Evolutionary conservation across 2,888 invertebrate species (phyloP).

Genomic region (Chesias legatella): DNA sequence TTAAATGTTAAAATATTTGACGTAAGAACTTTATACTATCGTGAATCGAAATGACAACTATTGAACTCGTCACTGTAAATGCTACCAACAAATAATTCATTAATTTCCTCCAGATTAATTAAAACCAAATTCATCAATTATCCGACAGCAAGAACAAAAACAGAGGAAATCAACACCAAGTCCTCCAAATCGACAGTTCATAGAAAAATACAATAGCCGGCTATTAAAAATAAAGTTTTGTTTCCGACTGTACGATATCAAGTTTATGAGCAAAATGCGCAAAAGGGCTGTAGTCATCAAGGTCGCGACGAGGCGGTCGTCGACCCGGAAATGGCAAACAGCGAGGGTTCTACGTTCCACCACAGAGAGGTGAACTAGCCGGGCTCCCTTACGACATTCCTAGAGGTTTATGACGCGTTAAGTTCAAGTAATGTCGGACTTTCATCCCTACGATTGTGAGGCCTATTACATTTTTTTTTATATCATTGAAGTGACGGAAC

Average conservation of each 20-base stretch:
- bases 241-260: slow-evolving; percentile 16
- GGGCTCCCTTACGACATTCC: slow-evolving; percentile 38
- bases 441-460: slow-evolving; percentile 31
- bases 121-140: no score
- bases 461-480: slow-evolving; percentile 22
- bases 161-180: no score
- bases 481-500: no score
- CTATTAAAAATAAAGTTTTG: slow-evolving; percentile 19
- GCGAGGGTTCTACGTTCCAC: slow-evolving; percentile 20
- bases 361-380: slow-evolving; percentile 5
- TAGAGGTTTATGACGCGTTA: slow-evolving; percentile 45
- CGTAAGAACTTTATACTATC: no score
- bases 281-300: slow-evolving; percentile 46
- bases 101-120: no score
- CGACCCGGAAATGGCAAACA: slow-evolving; percentile 54
- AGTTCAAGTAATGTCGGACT: slow-evolving; percentile 30
- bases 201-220: slow-evolving; percentile 20
- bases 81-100: no score
- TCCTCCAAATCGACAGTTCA: background rate
- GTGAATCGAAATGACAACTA: no score
- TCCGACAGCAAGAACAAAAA: no score
- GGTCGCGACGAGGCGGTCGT: slow-evolving; percentile 48
- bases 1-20: no score
- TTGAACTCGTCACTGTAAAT: no score
- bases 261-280: slow-evolving; percentile 26